Percentiles rank a stretch among this genome's conserved stretches.
phyloP scores from a whole-genome alignment of 2,113 vertebrate species.

The Gallinago undulata region DNA sequence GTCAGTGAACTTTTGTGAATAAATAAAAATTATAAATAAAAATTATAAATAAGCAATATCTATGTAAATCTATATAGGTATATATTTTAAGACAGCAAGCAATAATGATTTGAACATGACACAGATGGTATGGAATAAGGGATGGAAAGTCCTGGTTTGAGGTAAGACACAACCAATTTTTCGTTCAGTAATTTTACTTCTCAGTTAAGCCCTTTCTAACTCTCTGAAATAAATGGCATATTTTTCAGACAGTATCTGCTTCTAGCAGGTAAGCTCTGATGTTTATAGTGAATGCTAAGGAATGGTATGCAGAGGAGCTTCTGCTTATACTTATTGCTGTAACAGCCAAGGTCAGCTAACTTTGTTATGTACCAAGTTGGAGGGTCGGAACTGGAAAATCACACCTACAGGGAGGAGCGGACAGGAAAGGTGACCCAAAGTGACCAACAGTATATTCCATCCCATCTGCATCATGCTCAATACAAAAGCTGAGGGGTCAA shows the following conservation, averaged over 20 bases:
- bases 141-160: not conserved
- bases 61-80: not conserved
- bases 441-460: not conserved
- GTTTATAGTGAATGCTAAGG: not conserved
- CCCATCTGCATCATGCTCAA: not conserved
- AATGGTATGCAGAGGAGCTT: not conserved
- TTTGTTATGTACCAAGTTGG: not conserved
- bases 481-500: not conserved
- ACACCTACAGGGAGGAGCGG: not conserved
- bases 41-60: not conserved
- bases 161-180: not conserved
- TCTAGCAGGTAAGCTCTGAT: not conserved
- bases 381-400: not conserved
- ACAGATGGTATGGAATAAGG: not conserved
- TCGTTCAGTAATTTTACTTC: not conserved
- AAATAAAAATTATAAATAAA: not conserved
- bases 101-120: not conserved
- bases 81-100: not conserved
- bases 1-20: not conserved
- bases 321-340: not conserved
- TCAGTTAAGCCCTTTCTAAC: not conserved
- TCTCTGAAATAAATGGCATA: not conserved
- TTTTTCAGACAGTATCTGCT: not conserved
- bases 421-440: not conserved
- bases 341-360: not conserved